Percentiles rank a stretch among this genome's conserved stretches.
phyloP scores from a whole-genome alignment of 2,888 invertebrate genomes.

The Coecobrya sp. region DNA sequence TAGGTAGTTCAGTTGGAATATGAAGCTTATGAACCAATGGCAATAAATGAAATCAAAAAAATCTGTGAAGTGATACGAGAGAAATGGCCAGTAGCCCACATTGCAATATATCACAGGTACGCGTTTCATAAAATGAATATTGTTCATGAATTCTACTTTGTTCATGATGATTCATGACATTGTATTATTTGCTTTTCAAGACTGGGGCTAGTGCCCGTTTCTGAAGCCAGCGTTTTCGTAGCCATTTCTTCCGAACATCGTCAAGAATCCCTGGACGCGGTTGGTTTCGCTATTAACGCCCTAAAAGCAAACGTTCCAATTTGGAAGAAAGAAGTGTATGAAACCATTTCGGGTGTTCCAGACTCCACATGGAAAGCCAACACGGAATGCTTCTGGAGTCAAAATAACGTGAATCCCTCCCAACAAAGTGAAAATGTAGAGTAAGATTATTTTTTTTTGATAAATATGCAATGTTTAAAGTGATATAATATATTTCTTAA shows the following conservation, averaged over 20 bases:
- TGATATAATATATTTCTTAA: too few species aligned
- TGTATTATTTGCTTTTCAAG: conserved; percentile 88
- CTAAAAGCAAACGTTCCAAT: conserved; percentile 96
- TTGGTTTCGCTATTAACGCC: conserved; percentile 94
- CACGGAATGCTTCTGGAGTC: conserved; percentile 81
- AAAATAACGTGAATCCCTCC: conserved; percentile 60
- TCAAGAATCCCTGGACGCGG: conserved; percentile 93
- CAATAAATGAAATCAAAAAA: conserved; percentile 93
- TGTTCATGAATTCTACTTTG: too few species aligned
- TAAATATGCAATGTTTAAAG: too few species aligned
- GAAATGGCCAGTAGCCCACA: conserved; percentile 93
- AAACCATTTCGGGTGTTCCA: conserved; percentile 88
- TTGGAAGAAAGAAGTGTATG: conserved; percentile 98
- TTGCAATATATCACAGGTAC: conserved; percentile 95
- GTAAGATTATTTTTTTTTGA: too few species aligned
- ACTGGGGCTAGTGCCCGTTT: conserved; percentile 94
- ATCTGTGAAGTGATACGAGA: conserved; percentile 92
- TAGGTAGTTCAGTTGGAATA: conserved; percentile 96
- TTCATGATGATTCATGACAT: not conserved
- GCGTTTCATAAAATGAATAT: too few species aligned
- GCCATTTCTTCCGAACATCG: conserved; percentile 97
- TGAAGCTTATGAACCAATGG: conserved; percentile 98
- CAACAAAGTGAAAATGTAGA: not conserved
- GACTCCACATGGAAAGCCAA: conserved; percentile 93
- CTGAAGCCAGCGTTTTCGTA: conserved; percentile 96